Percentiles rank a stretch among this genome's conserved stretches.
Evolutionary conservation across 2,888 invertebrate genomes (phyloP).

Genomic region (Lasioglossum pauxillum): DNA sequence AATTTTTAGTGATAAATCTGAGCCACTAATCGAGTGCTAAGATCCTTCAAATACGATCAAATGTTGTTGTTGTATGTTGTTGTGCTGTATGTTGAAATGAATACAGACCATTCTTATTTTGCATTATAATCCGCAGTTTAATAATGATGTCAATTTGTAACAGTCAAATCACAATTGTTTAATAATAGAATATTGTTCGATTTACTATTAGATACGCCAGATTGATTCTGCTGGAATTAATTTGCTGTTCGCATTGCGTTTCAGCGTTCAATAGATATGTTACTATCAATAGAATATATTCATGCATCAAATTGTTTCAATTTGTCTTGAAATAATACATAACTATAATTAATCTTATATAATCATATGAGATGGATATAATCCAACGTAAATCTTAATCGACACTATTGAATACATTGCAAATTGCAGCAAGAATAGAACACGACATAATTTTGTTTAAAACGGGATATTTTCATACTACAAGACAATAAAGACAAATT

Average conservation of each 20-base stretch:
- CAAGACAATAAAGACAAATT: background rate
- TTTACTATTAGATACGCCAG: background rate
- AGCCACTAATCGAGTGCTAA: no score
- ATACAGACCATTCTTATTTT: background rate
- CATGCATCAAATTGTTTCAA: background rate
- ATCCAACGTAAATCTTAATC: background rate
- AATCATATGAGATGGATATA: background rate
- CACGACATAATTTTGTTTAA: background rate
- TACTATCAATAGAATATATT: background rate
- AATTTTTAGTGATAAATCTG: no score
- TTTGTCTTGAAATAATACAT: background rate
- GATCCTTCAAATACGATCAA: background rate
- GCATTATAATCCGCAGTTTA: background rate
- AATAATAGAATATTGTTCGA: background rate
- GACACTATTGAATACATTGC: background rate
- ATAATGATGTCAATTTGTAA: background rate
- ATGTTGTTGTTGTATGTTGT: no score
- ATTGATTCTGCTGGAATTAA: background rate
- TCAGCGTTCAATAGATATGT: background rate
- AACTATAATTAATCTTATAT: no score
- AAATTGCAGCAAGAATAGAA: background rate
- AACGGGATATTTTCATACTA: background rate
- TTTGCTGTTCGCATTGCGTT: background rate
- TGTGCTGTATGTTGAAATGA: background rate
- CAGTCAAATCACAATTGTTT: background rate